Evolutionary conservation across 2,797 vertebrate genomes (phyloP).

Genomic region (Chiloscyllium punctatum): DNA sequence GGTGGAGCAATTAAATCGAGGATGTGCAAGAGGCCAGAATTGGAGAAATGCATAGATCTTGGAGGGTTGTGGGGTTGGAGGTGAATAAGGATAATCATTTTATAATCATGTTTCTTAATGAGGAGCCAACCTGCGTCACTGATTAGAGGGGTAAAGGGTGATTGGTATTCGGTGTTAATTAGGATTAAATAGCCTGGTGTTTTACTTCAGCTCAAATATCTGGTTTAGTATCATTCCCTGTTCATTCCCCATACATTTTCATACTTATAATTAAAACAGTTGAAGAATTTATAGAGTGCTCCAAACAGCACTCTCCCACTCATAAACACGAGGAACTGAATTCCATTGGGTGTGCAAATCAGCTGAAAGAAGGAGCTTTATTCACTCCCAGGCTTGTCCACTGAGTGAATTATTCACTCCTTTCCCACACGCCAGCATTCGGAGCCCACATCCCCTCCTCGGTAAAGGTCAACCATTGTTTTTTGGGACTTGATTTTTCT

Average conservation of each 20-base stretch:
- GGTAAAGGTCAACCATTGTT: neutral
- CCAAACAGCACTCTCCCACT: neutral
- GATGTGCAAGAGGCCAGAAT: neutral
- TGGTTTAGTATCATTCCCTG: neutral
- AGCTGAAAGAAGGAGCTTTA: neutral
- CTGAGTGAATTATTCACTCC: neutral
- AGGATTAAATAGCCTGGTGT: neutral
- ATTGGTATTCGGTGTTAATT: neutral
- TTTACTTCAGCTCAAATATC: neutral
- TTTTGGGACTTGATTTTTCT: neutral
- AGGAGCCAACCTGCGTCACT: neutral
- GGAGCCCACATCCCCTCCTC: conserved; percentile 10
- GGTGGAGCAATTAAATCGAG: neutral
- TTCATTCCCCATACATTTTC: neutral
- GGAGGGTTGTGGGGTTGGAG: neutral
- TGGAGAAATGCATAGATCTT: neutral
- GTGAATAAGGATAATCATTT: neutral
- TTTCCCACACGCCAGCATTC: neutral
- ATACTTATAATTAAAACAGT: neutral
- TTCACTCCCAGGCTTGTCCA: neutral
- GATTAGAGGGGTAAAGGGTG: neutral
- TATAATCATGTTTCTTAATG: neutral
- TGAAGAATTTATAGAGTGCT: neutral
- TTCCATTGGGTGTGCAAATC: neutral
- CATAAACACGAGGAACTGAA: neutral